A percentile compares a stretch with the other conserved stretches of the same genome.
Conservation (phyloP, 1,140 invertebrate genomes). For the Potamilus streckersoni region DNA sequence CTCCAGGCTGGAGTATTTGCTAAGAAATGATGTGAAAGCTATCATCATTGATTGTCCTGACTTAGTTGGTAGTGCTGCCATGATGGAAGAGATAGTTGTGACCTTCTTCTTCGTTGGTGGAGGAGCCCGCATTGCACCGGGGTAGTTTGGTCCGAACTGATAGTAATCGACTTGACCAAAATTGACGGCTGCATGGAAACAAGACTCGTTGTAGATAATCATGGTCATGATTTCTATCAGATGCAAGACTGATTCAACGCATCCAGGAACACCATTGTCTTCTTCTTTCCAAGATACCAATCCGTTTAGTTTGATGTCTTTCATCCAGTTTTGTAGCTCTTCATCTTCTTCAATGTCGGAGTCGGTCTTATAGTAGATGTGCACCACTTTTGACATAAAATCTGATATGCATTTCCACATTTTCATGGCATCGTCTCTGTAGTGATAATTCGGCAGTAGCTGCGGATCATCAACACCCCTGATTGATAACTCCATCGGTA, state of each 20-base stretch:
- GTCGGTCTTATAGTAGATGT: slow-evolving; percentile 15
- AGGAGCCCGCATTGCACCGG: slow-evolving; percentile 12
- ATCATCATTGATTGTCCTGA: too few relatives aligned
- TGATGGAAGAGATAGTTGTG: too few relatives aligned
- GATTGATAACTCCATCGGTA: not conserved
- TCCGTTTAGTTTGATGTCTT: slow-evolving; percentile 16
- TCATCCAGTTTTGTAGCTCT: slow-evolving; percentile 17
- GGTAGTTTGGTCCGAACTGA: slow-evolving; percentile 27
- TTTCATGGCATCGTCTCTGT: slow-evolving; percentile 18
- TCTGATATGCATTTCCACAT: slow-evolving; percentile 18
- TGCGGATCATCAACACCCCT: slow-evolving; percentile 17
- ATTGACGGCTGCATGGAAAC: slow-evolving; percentile 24
- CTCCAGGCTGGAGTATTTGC: too few relatives aligned
- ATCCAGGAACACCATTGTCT: slow-evolving; percentile 12
- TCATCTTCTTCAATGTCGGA: slow-evolving; percentile 6
- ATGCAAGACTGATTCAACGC: slow-evolving; percentile 2
- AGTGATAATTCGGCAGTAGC: slow-evolving; percentile 24
- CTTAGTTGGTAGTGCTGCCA: too few relatives aligned
- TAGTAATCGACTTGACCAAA: slow-evolving; percentile 28
- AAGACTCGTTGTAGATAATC: slow-evolving; percentile 20
- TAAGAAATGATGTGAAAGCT: too few relatives aligned
- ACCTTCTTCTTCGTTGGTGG: slow-evolving; percentile 18
- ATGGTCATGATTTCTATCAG: slow-evolving; percentile 6
- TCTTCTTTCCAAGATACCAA: slow-evolving; percentile 1
- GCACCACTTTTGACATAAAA: slow-evolving; percentile 4